phyloP scores from a whole-genome alignment of 1,140 invertebrate genomes.

The Lepidurus couesii region DNA sequence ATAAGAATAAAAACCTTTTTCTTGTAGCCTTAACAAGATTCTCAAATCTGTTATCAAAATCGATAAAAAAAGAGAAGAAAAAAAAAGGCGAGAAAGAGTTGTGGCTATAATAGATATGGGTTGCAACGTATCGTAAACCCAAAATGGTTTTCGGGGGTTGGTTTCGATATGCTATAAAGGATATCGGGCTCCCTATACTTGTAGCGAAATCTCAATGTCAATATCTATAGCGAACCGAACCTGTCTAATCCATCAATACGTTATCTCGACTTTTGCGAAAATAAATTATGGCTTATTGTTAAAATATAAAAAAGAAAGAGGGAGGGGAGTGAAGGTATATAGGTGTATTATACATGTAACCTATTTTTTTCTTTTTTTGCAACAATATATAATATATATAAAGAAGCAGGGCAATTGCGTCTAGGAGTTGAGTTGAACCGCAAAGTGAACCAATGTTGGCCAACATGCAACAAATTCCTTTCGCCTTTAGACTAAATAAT shows the following conservation, averaged over 20 bases:
- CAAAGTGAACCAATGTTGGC: conserved; percentile 7
- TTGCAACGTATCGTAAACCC: neutral
- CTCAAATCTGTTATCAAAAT: neutral
- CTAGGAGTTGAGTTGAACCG: neutral
- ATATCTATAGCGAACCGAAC: neutral
- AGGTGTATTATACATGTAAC: too few species aligned
- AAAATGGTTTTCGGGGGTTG: neutral
- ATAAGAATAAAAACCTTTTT: neutral
- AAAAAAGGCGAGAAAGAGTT: neutral
- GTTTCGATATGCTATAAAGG: too few species aligned
- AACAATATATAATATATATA: too few species aligned
- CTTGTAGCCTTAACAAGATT: neutral
- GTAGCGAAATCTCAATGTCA: neutral
- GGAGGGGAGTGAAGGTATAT: neutral
- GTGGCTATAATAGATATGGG: neutral
- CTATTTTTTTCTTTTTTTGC: too few species aligned
- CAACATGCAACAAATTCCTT: neutral
- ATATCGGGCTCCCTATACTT: too few species aligned
- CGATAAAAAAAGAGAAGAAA: neutral
- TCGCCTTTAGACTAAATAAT: neutral
- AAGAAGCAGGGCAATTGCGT: neutral
- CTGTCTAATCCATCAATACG: conserved; percentile 15
- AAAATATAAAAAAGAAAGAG: neutral
- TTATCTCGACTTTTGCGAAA: neutral
- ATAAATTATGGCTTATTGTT: conserved; percentile 2